Evolutionary conservation across 2,888 invertebrate species (phyloP).

Genomic region (Amblyjoppa proteus): DNA sequence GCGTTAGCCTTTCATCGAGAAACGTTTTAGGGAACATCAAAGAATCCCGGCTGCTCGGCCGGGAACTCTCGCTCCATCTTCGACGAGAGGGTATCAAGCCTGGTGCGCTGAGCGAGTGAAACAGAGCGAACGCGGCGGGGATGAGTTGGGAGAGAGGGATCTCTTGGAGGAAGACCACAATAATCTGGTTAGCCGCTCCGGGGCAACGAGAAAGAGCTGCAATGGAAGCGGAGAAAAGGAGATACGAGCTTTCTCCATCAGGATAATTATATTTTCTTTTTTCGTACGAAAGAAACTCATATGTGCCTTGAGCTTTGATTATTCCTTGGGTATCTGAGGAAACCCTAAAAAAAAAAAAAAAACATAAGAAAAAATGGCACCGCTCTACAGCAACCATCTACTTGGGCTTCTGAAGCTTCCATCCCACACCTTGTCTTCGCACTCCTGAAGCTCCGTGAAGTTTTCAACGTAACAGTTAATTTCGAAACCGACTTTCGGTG

Average conservation of each 20-base stretch:
- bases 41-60: constrained; percentile 80
- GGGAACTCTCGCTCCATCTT: constrained; percentile 59
- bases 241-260: constrained; percentile 49
- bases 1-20: constrained; percentile 81
- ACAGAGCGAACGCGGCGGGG: constrained; percentile 40
- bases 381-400: too few relatives aligned
- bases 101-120: constrained; percentile 40
- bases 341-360: background rate
- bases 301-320: constrained; percentile 58
- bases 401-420: too few relatives aligned
- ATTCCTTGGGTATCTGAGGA: constrained; percentile 19
- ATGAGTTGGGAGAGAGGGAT: constrained; percentile 40
- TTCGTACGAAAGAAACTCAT: background rate
- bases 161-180: constrained; percentile 69
- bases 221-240: constrained; percentile 33
- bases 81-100: constrained; percentile 39
- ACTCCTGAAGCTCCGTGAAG: too few relatives aligned
- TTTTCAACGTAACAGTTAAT: too few relatives aligned
- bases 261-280: constrained; percentile 60
- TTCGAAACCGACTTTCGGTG: background rate
- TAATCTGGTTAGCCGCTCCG: constrained; percentile 71
- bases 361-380: too few relatives aligned
- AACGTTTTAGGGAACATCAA: constrained; percentile 83
- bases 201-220: constrained; percentile 58
- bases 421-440: too few relatives aligned